Conservation (phyloP, 2,797 vertebrate species). For the Artibeus jamaicensis region DNA sequence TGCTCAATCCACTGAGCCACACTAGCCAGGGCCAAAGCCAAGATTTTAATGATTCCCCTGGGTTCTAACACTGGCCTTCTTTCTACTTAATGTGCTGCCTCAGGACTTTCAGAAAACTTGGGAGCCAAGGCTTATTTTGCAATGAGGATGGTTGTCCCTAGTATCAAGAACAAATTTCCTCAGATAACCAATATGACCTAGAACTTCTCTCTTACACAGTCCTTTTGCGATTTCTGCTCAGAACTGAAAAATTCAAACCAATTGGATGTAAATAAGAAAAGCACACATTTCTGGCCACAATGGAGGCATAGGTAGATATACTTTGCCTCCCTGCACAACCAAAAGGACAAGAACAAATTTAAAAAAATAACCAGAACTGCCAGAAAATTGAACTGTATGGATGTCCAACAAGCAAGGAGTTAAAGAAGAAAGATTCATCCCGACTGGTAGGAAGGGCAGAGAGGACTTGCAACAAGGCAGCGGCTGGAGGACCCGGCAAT, state of each 20-base stretch:
- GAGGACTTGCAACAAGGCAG: too few relatives aligned
- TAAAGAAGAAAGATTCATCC: too few relatives aligned
- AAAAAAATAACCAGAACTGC: too few relatives aligned
- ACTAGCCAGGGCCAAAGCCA: not conserved
- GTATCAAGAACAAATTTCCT: slow-evolving; percentile 22
- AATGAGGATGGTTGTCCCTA: not conserved
- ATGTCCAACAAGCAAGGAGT: too few relatives aligned
- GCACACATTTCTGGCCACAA: too few relatives aligned
- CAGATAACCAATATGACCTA: slow-evolving; percentile 2
- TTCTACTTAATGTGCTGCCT: not conserved
- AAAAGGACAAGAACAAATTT: too few relatives aligned
- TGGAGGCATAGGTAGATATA: too few relatives aligned
- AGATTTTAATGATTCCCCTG: not conserved
- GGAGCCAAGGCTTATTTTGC: not conserved
- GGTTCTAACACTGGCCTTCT: not conserved
- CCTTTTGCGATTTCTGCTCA: slow-evolving; percentile 53
- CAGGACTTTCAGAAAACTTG: not conserved
- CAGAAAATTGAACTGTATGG: too few relatives aligned
- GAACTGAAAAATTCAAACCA: not conserved
- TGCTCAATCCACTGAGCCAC: too few relatives aligned
- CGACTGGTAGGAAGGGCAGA: too few relatives aligned
- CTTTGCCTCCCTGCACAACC: too few relatives aligned
- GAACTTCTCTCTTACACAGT: slow-evolving; percentile 43
- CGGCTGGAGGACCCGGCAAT: too few relatives aligned
- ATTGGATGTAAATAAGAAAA: slow-evolving; percentile 14